Evolutionary conservation across 1,140 invertebrate genomes (phyloP).

Genomic region (Lepidurus packardi): DNA sequence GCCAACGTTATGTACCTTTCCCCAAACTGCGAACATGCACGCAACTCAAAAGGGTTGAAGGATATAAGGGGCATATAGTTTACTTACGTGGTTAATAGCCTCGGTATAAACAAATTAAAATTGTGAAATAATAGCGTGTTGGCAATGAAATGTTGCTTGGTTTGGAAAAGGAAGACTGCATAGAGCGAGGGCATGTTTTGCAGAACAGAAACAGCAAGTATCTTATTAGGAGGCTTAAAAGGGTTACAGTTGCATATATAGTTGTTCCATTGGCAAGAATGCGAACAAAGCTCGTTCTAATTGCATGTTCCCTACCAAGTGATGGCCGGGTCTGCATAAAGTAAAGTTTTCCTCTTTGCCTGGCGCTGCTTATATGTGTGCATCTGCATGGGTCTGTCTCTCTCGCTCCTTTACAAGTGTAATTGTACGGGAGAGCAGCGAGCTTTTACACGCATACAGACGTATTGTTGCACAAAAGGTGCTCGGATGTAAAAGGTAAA

Average conservation of each 20-base stretch:
- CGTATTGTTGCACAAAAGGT: not conserved
- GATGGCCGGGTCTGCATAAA: not conserved
- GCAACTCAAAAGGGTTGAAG: not conserved
- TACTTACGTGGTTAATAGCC: not conserved
- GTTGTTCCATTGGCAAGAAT: not conserved
- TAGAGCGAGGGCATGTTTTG: not conserved
- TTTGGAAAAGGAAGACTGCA: not conserved
- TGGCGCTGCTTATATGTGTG: not conserved
- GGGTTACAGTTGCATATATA: slow-evolving; percentile 15
- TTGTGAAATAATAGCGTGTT: not conserved
- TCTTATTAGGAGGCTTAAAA: slow-evolving; percentile 3
- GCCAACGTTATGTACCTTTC: slow-evolving; percentile 1
- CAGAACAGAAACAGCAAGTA: slow-evolving; percentile 2
- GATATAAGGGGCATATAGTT: not conserved
- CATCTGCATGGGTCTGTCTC: not conserved
- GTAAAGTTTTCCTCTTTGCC: not conserved
- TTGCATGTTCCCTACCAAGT: not conserved
- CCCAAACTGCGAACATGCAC: not conserved
- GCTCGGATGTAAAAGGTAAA: not conserved
- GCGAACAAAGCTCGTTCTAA: not conserved
- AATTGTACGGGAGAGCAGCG: not conserved
- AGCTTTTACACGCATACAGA: not conserved
- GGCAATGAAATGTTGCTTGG: not conserved
- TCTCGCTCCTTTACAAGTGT: not conserved
- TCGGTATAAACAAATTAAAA: not conserved